Base-by-base conservation (phyloP, 2,888 invertebrate genomes). In the Melanostoma scalare region DNA sequence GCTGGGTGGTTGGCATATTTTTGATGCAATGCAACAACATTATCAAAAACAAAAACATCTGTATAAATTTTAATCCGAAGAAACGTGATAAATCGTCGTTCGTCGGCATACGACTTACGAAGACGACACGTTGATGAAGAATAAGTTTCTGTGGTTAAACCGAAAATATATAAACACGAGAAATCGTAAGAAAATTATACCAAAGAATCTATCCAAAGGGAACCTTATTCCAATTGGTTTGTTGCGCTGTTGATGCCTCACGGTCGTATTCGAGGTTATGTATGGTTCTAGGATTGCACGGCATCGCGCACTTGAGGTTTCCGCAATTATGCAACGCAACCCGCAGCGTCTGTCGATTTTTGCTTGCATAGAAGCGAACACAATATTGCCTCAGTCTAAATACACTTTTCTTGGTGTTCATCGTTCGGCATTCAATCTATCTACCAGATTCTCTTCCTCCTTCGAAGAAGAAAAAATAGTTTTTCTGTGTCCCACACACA, bases 241-340 rank as follows among this genome's bases (percentile, higher is more conserved):
- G 56, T 33, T 79, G 74, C 60, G 63, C 46, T 56, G 20, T n/a
- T 44, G 44, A 2, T 6, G 38, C 10, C 36, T 4, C n/a, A 20
- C 2, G 6, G 44, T 31, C 42, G 6, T n/a, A 3, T n/a, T 8
- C 35, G 67, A 31, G n/a, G 50, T 40, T 60, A 65, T 40, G 10
- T 58, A 48, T 42, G 61, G 60, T 44, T 48, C 10, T 63, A 50
- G 31, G 50, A 46, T 60, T 53, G 61, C 52, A 58, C 20, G 72
- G 55, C 33, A 61, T 52, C 60, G 63, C 68, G 20, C 58, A 82
- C 77, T 82, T 78, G 82, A 82, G 82, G 77, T 82, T 82, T 78
- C 73, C 73, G 69, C 78, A 82, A 82, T 82, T 74, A 82, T 82
- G 69, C 82, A 82, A 78, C 69, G 31, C 33, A 58, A 74, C 73